Conservation (phyloP, 2,113 vertebrate genomes). For the Eolophus roseicapilla region DNA sequence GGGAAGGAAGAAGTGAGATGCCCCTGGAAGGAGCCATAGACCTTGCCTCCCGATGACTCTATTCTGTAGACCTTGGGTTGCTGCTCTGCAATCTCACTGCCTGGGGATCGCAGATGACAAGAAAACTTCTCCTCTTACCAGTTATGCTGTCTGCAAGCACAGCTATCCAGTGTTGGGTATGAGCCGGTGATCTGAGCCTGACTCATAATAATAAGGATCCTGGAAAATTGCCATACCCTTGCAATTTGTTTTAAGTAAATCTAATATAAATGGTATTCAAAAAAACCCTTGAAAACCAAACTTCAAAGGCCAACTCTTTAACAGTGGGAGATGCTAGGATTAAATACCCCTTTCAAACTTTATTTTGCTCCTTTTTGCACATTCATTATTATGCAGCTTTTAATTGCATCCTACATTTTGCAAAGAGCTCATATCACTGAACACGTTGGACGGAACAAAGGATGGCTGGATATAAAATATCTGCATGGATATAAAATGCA, state of each 20-base stretch:
- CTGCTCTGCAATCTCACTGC: not conserved
- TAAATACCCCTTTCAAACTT: not conserved
- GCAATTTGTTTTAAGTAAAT: not conserved
- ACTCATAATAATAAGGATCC: not conserved
- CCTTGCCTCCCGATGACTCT: not conserved
- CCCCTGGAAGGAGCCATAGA: not conserved
- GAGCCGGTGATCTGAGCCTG: not conserved
- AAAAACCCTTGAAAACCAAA: not conserved
- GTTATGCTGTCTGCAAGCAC: not conserved
- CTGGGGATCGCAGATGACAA: not conserved
- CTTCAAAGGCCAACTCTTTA: not conserved
- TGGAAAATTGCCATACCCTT: not conserved
- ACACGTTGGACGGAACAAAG: not conserved
- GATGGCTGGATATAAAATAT: not conserved
- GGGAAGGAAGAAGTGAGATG: not conserved
- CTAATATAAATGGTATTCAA: not conserved
- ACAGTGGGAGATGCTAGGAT: not conserved
- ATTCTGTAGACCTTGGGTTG: not conserved
- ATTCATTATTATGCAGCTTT: not conserved
- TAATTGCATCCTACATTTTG: not conserved
- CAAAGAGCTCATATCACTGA: not conserved
- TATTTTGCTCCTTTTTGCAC: not conserved
- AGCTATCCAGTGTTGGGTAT: not conserved
- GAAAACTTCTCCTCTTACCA: not conserved
- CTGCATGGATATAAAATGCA: fast-evolving